Evolutionary conservation across 2,113 vertebrate genomes (phyloP), one percentile per base, ranked within the genome.

Genomic region (Neolamprologus ventralis): DNA sequence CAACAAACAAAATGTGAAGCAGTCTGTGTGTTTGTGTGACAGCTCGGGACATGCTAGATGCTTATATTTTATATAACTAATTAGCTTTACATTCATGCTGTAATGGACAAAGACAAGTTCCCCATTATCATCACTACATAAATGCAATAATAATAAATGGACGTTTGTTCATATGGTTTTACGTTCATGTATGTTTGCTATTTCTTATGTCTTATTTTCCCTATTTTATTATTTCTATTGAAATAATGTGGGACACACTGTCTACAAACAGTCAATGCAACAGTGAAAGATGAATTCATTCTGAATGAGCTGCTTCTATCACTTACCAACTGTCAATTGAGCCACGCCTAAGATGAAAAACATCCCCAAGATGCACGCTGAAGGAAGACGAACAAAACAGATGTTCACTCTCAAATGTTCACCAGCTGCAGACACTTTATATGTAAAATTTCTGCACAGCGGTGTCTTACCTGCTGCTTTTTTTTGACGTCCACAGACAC

Each of bases 261-360:
- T 57, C 23, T 57, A 57, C 23, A 14, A 57, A 57, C 54, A 57
- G 3, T 57, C 54, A 57, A 57, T 57, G 23, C 12, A 57, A 28
- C 12, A 0, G 1, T 57, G 0, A 57, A 26, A 28, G 54, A 57
- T 57, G 0, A 57, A 57, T 14, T 57, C 0, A 57, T 57, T 57
- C 54, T 14, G 54, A 28, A 14, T 57, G 23, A 28, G 54, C 54
- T 28, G 54, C 54, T 57, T 57, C 54, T 57, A 0, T 14, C 54
- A 57, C 54, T 57, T 28, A 28, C 23, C 54, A 57, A 57, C 54
- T 14, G 7, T 57, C 4, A 5, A 1, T 0, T 28, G 23, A 57
- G 54, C 54, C 3, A 57, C 3, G 23, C 7, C 23, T 57, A 28
- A 57, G 23, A 57, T 28, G 3, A 57, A 57, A 57, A 57, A 28